Evolutionary conservation across 2,888 invertebrate genomes (phyloP), one percentile per base, ranked within the genome.

Genomic region (Altica lythri): DNA sequence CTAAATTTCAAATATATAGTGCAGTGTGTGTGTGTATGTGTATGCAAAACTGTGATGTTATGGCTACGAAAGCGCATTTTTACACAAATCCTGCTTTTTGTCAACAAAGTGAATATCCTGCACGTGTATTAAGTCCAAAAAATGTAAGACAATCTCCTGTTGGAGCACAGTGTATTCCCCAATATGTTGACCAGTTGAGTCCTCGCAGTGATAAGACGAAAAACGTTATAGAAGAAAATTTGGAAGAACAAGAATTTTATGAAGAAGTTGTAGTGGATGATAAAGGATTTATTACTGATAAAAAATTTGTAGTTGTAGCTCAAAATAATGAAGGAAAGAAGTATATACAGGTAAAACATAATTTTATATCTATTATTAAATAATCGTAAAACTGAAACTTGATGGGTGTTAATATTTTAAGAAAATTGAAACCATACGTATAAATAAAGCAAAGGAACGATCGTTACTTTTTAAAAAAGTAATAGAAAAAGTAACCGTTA

Each of bases 1-100:
- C n/a, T n/a, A n/a, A n/a, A n/a, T n/a, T n/a, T n/a, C n/a, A n/a
- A n/a, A n/a, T n/a, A n/a, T n/a, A n/a, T n/a, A n/a, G n/a, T n/a
- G n/a, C n/a, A n/a, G n/a, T n/a, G n/a, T n/a, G n/a, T n/a, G n/a
- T n/a, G n/a, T n/a, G n/a, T n/a, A n/a, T n/a, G 10, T 18, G 29
- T 25, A 12, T 30, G 1, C 1, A 30, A 13, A 5, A 22, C 29
- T 29, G 43, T 40, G 14, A 38, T n/a, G n/a, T n/a, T n/a, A 71
- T 71, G 71, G 66, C 67, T 25, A 59, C 47, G 8, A 57, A 67
- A 18, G 60, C 65, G 37, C 81, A 85, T 73, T 86, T 86, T 66
- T 90, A 90, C 68, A 86, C 86, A 4, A 90, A 90, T 71, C 89
- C 89, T 47, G 89, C 89, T 0, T 90, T 90, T 71, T 89, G 88